Conservation (phyloP, 2,113 vertebrate genomes). For the Sinosuthora webbiana region DNA sequence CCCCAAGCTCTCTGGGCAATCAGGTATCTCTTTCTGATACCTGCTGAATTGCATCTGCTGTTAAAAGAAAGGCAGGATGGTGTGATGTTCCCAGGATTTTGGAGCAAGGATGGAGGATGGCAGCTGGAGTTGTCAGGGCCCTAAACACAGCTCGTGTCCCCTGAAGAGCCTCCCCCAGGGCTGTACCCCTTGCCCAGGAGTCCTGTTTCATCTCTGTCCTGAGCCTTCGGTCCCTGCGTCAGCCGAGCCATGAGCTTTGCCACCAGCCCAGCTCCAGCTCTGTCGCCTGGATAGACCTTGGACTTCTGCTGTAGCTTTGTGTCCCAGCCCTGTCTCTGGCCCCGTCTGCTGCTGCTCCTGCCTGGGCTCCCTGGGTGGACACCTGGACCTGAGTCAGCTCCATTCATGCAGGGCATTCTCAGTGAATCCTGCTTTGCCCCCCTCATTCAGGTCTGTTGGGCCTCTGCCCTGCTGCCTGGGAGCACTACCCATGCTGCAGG, state of each 20-base stretch:
- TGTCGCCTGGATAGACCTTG: neutral
- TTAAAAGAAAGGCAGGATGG: neutral
- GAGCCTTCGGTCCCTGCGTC: neutral
- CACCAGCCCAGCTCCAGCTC: neutral
- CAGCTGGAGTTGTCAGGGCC: neutral
- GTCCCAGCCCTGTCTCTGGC: neutral
- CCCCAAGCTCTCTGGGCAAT: neutral
- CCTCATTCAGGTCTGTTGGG: neutral
- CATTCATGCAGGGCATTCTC: accelerated
- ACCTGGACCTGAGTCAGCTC: neutral
- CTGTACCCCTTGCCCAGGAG: neutral
- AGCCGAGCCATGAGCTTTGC: neutral
- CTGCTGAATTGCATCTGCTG: neutral
- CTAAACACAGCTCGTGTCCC: neutral
- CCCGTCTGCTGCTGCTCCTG: neutral
- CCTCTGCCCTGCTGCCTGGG: neutral
- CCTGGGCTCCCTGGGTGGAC: neutral
- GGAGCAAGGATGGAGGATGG: accelerated
- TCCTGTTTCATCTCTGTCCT: neutral
- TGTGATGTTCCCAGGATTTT: neutral
- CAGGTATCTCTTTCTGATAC: neutral
- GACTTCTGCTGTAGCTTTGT: neutral
- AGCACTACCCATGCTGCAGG: neutral
- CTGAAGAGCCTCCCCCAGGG: neutral
- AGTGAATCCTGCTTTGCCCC: neutral